These are phyloP conservation scores for Mizuhopecten yessoensis DNA, from an alignment of 1,140 invertebrate species.

Conservation along the genomic window DNA sequence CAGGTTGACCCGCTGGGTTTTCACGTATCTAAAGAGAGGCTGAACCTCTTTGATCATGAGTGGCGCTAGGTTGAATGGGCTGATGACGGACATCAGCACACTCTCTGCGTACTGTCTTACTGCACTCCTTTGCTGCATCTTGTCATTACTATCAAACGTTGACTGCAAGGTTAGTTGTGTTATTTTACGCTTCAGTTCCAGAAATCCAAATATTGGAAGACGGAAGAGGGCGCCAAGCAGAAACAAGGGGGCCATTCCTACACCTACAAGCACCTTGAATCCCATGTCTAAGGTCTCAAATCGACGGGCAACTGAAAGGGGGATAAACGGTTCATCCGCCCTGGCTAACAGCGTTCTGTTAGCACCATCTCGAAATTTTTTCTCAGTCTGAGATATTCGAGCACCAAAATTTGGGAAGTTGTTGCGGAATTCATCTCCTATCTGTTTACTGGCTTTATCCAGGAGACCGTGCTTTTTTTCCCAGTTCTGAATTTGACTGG, in stretches of 20 bases:
- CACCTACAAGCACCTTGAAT: conserved; percentile 59
- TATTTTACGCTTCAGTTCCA: conserved; percentile 49
- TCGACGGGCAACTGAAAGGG: conserved; percentile 45
- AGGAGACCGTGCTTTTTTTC: conserved; percentile 56
- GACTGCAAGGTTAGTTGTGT: conserved; percentile 49
- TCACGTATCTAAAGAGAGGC: conserved; percentile 57
- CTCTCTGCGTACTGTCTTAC: conserved; percentile 62
- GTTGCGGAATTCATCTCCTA: conserved; percentile 54
- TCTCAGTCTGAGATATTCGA: conserved; percentile 58
- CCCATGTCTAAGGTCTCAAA: conserved; percentile 58
- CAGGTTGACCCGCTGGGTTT: conserved; percentile 61
- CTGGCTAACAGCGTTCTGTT: neutral
- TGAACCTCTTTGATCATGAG: conserved; percentile 63
- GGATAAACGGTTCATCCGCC: conserved; percentile 55
- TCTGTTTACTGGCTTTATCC: conserved; percentile 49
- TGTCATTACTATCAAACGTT: conserved; percentile 41
- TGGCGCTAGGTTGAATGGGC: conserved; percentile 56
- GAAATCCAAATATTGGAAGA: conserved; percentile 60
- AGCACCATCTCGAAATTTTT: conserved; percentile 43
- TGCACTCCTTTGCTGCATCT: conserved; percentile 48
- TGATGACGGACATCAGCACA: conserved; percentile 55
- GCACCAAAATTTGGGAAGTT: conserved; percentile 68
- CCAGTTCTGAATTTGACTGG: conserved; percentile 63
- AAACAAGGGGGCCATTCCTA: conserved; percentile 60
- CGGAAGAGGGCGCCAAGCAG: conserved; percentile 59